Evolutionary conservation across 1,140 invertebrate genomes (phyloP).

Genomic region (Tachypleus tridentatus): DNA sequence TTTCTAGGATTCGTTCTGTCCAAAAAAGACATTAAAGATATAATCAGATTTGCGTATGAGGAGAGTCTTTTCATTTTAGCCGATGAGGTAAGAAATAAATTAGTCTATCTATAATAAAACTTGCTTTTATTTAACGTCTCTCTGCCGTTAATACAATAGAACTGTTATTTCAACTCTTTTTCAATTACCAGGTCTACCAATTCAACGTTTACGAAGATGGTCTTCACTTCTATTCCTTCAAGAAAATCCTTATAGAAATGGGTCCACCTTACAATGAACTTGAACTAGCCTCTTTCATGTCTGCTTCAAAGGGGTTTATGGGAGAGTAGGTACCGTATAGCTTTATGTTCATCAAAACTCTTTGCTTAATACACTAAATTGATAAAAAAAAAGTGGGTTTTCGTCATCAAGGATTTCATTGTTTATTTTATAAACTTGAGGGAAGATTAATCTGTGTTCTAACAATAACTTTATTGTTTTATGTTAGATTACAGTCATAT

Average conservation of each 20-base stretch:
- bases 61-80: constrained; percentile 79
- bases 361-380: too few relatives aligned
- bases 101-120: neutral
- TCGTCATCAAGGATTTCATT: too few relatives aligned
- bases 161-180: neutral
- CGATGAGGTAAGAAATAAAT: constrained; percentile 60
- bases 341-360: neutral
- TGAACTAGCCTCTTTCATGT: constrained; percentile 93
- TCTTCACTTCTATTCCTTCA: constrained; percentile 84
- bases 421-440: too few relatives aligned
- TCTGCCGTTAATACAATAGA: neutral
- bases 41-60: constrained; percentile 85
- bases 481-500: too few relatives aligned
- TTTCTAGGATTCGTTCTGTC: constrained; percentile 62
- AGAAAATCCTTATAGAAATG: constrained; percentile 84
- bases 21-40: constrained; percentile 73
- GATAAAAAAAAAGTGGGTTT: too few relatives aligned
- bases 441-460: too few relatives aligned
- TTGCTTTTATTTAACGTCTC: neutral
- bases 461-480: too few relatives aligned
- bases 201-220: constrained; percentile 86
- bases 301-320: constrained; percentile 80
- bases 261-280: constrained; percentile 66
- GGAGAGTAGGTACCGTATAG: constrained; percentile 38
- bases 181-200: constrained; percentile 53